Base-by-base conservation (phyloP, 2,113 vertebrate genomes). In the Beaufortia kweichowensis region DNA sequence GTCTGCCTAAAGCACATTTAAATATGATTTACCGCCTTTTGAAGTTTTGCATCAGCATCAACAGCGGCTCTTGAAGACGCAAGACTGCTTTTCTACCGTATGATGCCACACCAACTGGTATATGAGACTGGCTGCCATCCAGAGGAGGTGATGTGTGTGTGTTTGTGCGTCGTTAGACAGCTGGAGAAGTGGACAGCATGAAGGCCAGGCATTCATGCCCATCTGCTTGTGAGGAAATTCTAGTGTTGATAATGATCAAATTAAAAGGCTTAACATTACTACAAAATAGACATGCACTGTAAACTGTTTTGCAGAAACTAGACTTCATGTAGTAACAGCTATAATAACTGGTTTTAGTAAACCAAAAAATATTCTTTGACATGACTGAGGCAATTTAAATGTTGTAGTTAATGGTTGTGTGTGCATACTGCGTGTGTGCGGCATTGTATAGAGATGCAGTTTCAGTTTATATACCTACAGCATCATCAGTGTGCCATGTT, bases 91-190 rank as follows among this genome's bases (percentile, higher is more conserved):
- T 67, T 81, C 66, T 26, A 75, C 78, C 73, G 78, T 80, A 73
- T 76, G 84, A 80, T 66, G 80, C 77, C 82, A 64, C 68, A 81
- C 77, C 79, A 76, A 75, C 74, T 80, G 62, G 80, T 80, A 78
- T 66, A 75, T 62, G 50, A 41, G 67, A 80, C 75, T 85, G 82
- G 84, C 80, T 63, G 28, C 24, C 29, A 35, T 84, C 80, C 79
- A 84, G 82, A 64, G 29, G 60, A 65, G 79, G 62, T 55, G 76
- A 76, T 64, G 78, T 77, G 63, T 65, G 73, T 55, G 50, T 26
- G 62, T 62, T 53, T 59, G 67, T 59, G 66, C 50, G 31, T 28
- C 69, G 48, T 69, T 64, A 81, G 81, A 82, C 79, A 86, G 75
- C 78, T 84, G 80, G 84, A 80, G 65, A 41, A 43, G 77, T 79